Percentiles rank a stretch among this genome's conserved stretches.
Conservation (phyloP, 2,888 invertebrate genomes). For the Chymomyza procnemis region DNA sequence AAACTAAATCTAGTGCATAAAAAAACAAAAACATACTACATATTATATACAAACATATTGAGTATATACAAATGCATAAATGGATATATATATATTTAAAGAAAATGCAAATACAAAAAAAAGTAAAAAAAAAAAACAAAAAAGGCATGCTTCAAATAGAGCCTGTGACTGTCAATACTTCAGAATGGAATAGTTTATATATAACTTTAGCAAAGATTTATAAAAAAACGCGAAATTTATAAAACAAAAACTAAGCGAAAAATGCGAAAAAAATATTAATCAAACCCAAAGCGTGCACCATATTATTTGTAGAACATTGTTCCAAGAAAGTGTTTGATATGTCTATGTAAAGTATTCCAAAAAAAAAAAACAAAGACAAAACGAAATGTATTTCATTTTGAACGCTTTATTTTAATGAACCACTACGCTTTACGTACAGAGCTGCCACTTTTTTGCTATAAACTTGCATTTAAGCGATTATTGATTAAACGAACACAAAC, state of each 20-base stretch:
- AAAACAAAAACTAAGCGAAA: slow-evolving; percentile 27
- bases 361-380: slow-evolving; percentile 21
- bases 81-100: slow-evolving; percentile 43
- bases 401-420: slow-evolving; percentile 62
- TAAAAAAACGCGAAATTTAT: slow-evolving; percentile 14
- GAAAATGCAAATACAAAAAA: slow-evolving; percentile 33
- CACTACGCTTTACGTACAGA: slow-evolving; percentile 66
- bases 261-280: slow-evolving; percentile 21
- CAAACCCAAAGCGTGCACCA: slow-evolving; percentile 20
- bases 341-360: neutral
- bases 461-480: slow-evolving; percentile 8
- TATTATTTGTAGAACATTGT: slow-evolving; percentile 43
- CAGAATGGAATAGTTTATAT: slow-evolving; percentile 70
- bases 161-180: slow-evolving; percentile 77
- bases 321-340: slow-evolving; percentile 6
- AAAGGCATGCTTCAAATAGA: slow-evolving; percentile 68
- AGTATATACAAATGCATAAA: slow-evolving; percentile 53
- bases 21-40: slow-evolving; percentile 52
- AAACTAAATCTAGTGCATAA: slow-evolving; percentile 53
- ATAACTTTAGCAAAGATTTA: slow-evolving; percentile 67
- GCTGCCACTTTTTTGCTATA: slow-evolving; percentile 60
- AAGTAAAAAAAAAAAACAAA: slow-evolving; percentile 32
- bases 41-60: slow-evolving; percentile 54
- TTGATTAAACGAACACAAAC: slow-evolving; percentile 14
- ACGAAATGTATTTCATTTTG: slow-evolving; percentile 36